Evolutionary conservation across 2,113 vertebrate genomes (phyloP).

Genomic region (Platichthys stellatus): DNA sequence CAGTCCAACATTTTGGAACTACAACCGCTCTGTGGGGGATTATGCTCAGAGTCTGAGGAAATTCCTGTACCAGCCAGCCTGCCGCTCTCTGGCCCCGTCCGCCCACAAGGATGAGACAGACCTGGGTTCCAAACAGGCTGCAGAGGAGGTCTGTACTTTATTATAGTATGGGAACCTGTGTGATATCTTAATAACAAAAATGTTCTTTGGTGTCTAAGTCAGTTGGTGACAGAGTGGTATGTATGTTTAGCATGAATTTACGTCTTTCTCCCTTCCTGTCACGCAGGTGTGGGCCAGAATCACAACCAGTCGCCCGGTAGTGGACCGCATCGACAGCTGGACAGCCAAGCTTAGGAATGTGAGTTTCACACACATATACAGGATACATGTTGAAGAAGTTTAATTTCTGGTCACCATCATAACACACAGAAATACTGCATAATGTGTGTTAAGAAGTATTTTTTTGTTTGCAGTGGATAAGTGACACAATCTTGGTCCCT

Average conservation of each 20-base stretch:
- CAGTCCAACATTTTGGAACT: conserved; percentile 97
- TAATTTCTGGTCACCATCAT: background rate
- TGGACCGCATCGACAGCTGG: conserved; percentile 92
- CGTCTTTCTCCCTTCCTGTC: background rate
- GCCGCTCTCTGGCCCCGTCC: conserved; percentile 91
- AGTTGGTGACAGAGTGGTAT: background rate
- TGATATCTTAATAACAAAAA: background rate
- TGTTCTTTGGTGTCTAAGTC: too few relatives aligned
- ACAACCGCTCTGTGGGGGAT: conserved; percentile 90
- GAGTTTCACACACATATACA: conserved; percentile 53
- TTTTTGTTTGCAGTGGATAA: conserved; percentile 89
- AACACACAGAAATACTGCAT: background rate
- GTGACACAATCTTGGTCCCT: conserved; percentile 93
- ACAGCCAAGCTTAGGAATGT: conserved; percentile 96
- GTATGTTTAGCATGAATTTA: background rate
- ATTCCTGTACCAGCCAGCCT: conserved; percentile 95
- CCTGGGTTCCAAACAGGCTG: conserved; percentile 94
- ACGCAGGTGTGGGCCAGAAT: conserved; percentile 94
- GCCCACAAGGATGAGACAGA: conserved; percentile 96
- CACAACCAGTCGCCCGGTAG: conserved; percentile 87
- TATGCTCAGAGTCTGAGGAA: conserved; percentile 92
- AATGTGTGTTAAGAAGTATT: background rate
- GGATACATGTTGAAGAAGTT: background rate
- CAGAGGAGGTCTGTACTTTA: conserved; percentile 88
- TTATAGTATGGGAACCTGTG: background rate